Evolutionary conservation across 2,797 vertebrate species (phyloP).

Genomic region (Sarcophilus harrisii): DNA sequence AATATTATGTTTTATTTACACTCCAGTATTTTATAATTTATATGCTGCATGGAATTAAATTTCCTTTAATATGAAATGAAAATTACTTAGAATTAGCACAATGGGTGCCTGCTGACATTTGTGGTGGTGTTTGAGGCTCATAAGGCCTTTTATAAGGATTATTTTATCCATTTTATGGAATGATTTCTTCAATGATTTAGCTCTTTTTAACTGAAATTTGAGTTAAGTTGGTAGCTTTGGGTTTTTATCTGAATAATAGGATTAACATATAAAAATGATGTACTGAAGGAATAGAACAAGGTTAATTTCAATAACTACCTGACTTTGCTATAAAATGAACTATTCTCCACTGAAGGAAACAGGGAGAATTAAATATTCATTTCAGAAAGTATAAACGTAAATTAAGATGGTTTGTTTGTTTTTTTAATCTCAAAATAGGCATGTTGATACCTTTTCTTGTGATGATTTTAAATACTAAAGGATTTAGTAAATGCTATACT

Average conservation of each 20-base stretch:
- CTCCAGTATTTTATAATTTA: conserved; percentile 49
- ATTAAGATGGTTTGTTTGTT: background rate
- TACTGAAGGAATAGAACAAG: background rate
- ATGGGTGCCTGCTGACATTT: background rate
- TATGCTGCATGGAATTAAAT: conserved; percentile 48
- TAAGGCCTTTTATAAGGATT: conserved; percentile 14
- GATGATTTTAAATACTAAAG: background rate
- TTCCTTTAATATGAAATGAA: conserved; percentile 49
- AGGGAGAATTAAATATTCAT: background rate
- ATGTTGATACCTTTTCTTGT: background rate
- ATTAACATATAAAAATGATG: conserved; percentile 42
- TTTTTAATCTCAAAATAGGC: background rate
- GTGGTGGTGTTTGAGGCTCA: conserved; percentile 4
- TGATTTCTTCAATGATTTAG: conserved; percentile 5
- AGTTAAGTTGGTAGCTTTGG: background rate
- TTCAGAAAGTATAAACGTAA: background rate
- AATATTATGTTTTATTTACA: conserved; percentile 46
- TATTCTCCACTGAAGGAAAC: background rate
- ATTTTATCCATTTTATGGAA: background rate
- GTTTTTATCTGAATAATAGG: conserved; percentile 11
- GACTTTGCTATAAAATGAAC: background rate
- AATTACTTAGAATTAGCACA: background rate
- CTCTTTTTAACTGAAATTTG: conserved; percentile 16
- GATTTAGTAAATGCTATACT: background rate
- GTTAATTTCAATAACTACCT: conserved; percentile 2